Conservation (phyloP, 2,888 invertebrate species). For the Dusona sp. region DNA sequence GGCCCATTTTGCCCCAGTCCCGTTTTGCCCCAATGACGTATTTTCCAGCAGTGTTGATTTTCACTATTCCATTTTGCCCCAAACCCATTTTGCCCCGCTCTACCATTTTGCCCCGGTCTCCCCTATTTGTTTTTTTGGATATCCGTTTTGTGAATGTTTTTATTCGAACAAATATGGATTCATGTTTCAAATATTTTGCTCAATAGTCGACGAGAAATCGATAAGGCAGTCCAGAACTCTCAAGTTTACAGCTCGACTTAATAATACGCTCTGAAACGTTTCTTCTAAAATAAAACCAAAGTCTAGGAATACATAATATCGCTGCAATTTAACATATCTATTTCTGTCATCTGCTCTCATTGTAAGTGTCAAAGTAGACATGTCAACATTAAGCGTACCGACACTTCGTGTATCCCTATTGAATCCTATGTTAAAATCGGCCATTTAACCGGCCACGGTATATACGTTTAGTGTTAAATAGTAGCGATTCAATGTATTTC, state of each 20-base stretch:
- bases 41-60: too few species aligned
- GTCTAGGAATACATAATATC: too few species aligned
- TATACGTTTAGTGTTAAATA: background rate
- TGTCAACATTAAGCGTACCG: background rate
- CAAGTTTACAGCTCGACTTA: background rate
- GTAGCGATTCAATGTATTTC: too few species aligned
- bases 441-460: background rate
- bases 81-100: background rate
- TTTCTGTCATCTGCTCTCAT: background rate
- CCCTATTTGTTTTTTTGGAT: background rate
- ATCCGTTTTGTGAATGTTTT: background rate
- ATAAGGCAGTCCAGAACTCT: background rate
- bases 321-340: background rate
- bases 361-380: background rate
- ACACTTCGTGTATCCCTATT: background rate
- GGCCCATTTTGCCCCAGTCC: too few species aligned
- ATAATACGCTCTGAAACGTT: background rate
- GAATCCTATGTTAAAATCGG: background rate
- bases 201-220: background rate
- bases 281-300: too few species aligned
- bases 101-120: too few species aligned
- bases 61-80: too few species aligned
- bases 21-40: too few species aligned
- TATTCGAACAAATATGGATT: background rate
- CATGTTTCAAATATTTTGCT: background rate